Conservation (phyloP, 2,888 invertebrate genomes). For the Orchesella flavescens region DNA sequence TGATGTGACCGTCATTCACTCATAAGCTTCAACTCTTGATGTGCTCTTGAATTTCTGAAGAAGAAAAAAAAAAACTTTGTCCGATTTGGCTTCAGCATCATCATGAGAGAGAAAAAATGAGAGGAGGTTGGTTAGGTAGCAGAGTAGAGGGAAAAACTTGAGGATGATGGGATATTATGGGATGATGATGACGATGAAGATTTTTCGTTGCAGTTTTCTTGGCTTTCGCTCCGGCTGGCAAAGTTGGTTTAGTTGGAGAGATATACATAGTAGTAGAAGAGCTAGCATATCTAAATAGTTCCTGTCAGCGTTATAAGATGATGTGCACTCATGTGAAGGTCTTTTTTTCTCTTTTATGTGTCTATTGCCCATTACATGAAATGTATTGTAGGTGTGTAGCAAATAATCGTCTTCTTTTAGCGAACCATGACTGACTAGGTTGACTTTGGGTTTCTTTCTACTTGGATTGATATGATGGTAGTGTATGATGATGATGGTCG, state of each 20-base stretch:
- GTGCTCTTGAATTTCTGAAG: no score
- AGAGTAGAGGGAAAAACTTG: neutral
- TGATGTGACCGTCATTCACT: neutral
- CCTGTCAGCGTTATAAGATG: slow-evolving; percentile 32
- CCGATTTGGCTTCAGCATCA: slow-evolving; percentile 37
- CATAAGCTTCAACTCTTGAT: neutral
- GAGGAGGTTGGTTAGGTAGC: no score
- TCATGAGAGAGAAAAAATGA: neutral
- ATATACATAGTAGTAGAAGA: neutral
- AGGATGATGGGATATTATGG: no score
- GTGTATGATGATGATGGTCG: no score
- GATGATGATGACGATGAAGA: neutral
- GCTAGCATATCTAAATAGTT: slow-evolving; percentile 57
- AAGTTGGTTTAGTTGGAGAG: no score
- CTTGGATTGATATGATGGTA: neutral
- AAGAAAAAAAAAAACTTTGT: slow-evolving; percentile 13
- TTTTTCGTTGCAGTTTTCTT: slow-evolving; percentile 26
- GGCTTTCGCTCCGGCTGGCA: slow-evolving; percentile 8
- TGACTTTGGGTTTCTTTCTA: slow-evolving; percentile 37
- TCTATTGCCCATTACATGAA: neutral
- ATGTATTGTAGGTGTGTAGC: slow-evolving; percentile 48
- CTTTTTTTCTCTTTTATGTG: slow-evolving; percentile 13
- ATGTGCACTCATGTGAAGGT: slow-evolving; percentile 47
- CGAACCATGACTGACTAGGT: slow-evolving; percentile 46
- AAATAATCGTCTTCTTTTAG: slow-evolving; percentile 45